These are phyloP conservation scores for Scaptodrosophila lebanonensis DNA, from an alignment of 1,140 invertebrate species.

Conservation along the genomic window DNA sequence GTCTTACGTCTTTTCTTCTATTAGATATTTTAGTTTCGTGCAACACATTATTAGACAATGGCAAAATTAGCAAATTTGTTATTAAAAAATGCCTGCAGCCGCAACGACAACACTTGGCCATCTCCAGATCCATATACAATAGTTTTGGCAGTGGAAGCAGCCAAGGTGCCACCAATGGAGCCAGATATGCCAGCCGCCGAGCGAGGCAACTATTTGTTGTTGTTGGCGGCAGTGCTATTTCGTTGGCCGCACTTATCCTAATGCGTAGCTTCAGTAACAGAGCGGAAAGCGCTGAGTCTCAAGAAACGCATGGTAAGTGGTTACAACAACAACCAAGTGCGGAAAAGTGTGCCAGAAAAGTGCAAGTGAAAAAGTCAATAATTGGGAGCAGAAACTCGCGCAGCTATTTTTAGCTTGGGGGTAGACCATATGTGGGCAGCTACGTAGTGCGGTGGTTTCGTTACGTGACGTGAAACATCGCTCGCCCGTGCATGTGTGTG, in stretches of 20 bases:
- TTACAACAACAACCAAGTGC: not conserved
- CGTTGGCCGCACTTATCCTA: constrained; percentile 47
- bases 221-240: constrained; percentile 43
- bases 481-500: not conserved
- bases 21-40: constrained; percentile 31
- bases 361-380: constrained; percentile 59
- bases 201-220: constrained; percentile 23
- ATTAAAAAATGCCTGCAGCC: constrained; percentile 39
- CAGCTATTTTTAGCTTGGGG: constrained; percentile 72
- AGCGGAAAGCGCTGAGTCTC: constrained; percentile 43
- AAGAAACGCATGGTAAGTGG: constrained; percentile 53
- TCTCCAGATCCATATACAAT: constrained; percentile 24
- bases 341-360: constrained; percentile 5
- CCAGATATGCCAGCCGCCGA: constrained; percentile 10
- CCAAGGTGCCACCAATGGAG: constrained; percentile 6
- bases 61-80: constrained; percentile 44
- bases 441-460: constrained; percentile 13
- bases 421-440: constrained; percentile 18
- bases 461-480: constrained; percentile 12
- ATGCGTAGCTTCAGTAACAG: constrained; percentile 35
- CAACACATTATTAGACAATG: constrained; percentile 30
- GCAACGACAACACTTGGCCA: constrained; percentile 14
- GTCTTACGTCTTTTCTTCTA: constrained; percentile 37
- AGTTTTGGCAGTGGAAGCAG: constrained; percentile 14
- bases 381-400: constrained; percentile 59